Conservation (phyloP, 1,140 invertebrate genomes). For the Dendrolimus kikuchii region DNA sequence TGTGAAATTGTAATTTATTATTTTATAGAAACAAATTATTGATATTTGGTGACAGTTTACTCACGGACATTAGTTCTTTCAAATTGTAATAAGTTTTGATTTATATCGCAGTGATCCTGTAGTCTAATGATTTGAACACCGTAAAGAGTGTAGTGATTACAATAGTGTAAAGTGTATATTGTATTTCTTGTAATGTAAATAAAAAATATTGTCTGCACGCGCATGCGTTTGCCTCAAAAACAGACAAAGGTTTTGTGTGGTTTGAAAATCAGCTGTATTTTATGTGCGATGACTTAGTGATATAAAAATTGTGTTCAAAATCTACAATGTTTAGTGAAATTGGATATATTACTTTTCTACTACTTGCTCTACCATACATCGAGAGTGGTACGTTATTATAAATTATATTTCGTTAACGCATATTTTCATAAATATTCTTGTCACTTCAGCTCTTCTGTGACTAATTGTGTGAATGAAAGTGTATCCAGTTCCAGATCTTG, state of each 20-base stretch:
- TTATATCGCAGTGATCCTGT: slow-evolving; percentile 12
- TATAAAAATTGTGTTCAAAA: slow-evolving; percentile 61
- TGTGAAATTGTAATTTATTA: slow-evolving; percentile 1
- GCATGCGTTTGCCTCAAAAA: slow-evolving; percentile 70
- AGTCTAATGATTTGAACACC: slow-evolving; percentile 10
- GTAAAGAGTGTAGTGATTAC: slow-evolving; percentile 20
- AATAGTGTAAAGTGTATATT: slow-evolving; percentile 19
- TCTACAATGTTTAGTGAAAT: slow-evolving; percentile 75
- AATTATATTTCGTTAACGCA: slow-evolving; percentile 9
- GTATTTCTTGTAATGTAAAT: slow-evolving; percentile 68
- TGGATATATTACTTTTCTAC: slow-evolving; percentile 73
- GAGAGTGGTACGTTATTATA: slow-evolving; percentile 70
- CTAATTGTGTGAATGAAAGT: no score
- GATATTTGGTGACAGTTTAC: no score
- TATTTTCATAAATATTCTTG: slow-evolving; percentile 14
- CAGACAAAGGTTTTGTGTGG: slow-evolving; percentile 74
- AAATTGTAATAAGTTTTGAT: slow-evolving; percentile 1
- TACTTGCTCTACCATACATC: slow-evolving; percentile 72
- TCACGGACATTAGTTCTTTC: no score
- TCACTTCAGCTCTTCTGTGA: slow-evolving; percentile 1
- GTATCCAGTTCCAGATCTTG: no score
- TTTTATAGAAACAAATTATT: no score
- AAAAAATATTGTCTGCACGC: slow-evolving; percentile 68
- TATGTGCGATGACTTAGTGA: slow-evolving; percentile 67
- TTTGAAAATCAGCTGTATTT: slow-evolving; percentile 73